Conservation (phyloP, 1,140 invertebrate genomes). For the Temnothorax nylanderi region DNA sequence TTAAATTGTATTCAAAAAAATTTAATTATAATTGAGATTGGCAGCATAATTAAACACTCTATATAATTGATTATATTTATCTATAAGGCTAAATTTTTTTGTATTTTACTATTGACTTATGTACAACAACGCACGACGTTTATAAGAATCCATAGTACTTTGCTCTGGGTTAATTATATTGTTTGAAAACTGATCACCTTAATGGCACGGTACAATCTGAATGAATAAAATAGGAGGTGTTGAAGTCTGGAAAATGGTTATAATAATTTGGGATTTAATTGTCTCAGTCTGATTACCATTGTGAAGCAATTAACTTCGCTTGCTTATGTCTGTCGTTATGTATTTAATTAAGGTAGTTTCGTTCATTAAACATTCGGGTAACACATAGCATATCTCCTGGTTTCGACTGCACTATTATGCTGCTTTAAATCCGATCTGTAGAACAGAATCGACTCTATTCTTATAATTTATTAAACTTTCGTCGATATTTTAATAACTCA, state of each 20-base stretch:
- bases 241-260: slow-evolving; percentile 41
- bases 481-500: not conserved
- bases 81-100: not conserved
- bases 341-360: slow-evolving; percentile 5
- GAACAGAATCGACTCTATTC: not conserved
- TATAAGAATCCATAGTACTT: not conserved
- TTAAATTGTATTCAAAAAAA: no score
- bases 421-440: not conserved
- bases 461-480: not conserved
- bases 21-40: not conserved
- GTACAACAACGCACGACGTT: not conserved
- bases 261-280: slow-evolving; percentile 58
- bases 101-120: not conserved
- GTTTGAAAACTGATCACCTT: not conserved
- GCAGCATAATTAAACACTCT: no score
- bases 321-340: not conserved
- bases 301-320: slow-evolving; percentile 39
- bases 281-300: slow-evolving; percentile 19
- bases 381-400: no score
- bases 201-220: not conserved
- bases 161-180: not conserved
- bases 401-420: not conserved
- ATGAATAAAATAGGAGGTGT: not conserved
- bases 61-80: not conserved
- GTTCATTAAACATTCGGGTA: not conserved